These are phyloP conservation scores for Heliconius cydno DNA, from an alignment of 2,888 invertebrate genomes.

Conservation along the genomic window DNA sequence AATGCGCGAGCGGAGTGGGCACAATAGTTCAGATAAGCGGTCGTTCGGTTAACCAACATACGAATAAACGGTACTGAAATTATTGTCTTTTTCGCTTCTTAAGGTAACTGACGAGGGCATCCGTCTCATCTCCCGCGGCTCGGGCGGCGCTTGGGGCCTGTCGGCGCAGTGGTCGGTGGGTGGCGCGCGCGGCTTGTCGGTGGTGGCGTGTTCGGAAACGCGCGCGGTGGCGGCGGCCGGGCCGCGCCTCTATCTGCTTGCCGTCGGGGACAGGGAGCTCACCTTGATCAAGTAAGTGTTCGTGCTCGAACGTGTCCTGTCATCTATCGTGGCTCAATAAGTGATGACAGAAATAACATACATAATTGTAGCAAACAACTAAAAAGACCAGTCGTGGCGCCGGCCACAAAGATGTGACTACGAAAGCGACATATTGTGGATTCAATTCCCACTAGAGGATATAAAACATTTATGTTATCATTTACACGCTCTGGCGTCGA, in stretches of 20 bases:
- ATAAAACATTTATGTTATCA: not conserved
- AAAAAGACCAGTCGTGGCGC: no score
- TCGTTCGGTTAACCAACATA: no score
- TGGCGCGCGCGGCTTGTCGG: slow-evolving; percentile 91
- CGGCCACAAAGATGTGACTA: no score
- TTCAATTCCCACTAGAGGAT: no score
- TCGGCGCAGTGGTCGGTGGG: slow-evolving; percentile 83
- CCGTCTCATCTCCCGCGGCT: slow-evolving; percentile 62
- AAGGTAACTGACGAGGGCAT: slow-evolving; percentile 83
- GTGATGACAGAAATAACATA: no score
- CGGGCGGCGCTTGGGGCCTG: slow-evolving; percentile 58
- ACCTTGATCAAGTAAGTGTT: not conserved
- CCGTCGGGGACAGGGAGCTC: slow-evolving; percentile 49
- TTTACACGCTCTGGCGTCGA: not conserved
- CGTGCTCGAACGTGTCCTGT: slow-evolving; percentile 17
- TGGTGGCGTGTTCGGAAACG: slow-evolving; percentile 91
- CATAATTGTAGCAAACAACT: no score
- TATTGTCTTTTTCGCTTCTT: no score
- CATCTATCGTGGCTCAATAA: no score
- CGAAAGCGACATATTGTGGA: no score
- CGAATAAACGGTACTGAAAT: no score
- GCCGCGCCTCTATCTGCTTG: slow-evolving; percentile 84
- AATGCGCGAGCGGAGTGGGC: no score
- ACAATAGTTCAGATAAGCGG: no score
- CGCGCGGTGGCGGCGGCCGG: slow-evolving; percentile 95